Evolutionary conservation across 2,797 vertebrate genomes (phyloP).

Genomic region (Anolis apletophallus): DNA sequence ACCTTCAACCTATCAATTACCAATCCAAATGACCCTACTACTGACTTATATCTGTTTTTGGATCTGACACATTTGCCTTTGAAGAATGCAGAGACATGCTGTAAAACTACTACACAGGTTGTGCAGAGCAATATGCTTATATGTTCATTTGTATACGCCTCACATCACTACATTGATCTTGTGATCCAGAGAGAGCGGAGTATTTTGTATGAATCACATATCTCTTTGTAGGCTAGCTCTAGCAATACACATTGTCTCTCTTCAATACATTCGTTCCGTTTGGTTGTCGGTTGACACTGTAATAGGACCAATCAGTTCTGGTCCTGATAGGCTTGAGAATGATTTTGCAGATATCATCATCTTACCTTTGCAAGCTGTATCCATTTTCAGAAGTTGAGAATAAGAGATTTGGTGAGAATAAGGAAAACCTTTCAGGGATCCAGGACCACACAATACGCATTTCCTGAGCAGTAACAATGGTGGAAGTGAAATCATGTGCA

Average conservation of each 20-base stretch:
- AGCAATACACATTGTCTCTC: neutral
- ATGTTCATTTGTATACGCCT: neutral
- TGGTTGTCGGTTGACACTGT: neutral
- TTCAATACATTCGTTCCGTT: neutral
- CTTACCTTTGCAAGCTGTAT: constrained; percentile 84
- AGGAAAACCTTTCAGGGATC: constrained; percentile 90
- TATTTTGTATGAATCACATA: neutral
- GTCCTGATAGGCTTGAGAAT: rapidly evolving
- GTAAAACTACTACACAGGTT: neutral
- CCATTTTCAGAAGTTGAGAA: constrained; percentile 82
- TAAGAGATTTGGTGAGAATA: constrained; percentile 84
- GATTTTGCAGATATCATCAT: rapidly evolving
- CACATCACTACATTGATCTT: neutral
- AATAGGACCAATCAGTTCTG: neutral
- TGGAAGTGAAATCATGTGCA: constrained; percentile 82
- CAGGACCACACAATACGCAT: constrained; percentile 91
- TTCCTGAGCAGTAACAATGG: constrained; percentile 82
- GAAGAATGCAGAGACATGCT: neutral
- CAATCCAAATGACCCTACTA: neutral
- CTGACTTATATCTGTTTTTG: neutral
- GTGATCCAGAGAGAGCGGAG: neutral
- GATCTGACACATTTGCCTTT: neutral
- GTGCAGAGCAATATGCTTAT: neutral
- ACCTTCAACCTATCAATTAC: neutral
- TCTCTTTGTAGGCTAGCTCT: neutral